Percentiles rank a stretch among this genome's conserved stretches.
Evolutionary conservation across 2,888 invertebrate genomes (phyloP).

Genomic region (Cremastobaeus sp.): DNA sequence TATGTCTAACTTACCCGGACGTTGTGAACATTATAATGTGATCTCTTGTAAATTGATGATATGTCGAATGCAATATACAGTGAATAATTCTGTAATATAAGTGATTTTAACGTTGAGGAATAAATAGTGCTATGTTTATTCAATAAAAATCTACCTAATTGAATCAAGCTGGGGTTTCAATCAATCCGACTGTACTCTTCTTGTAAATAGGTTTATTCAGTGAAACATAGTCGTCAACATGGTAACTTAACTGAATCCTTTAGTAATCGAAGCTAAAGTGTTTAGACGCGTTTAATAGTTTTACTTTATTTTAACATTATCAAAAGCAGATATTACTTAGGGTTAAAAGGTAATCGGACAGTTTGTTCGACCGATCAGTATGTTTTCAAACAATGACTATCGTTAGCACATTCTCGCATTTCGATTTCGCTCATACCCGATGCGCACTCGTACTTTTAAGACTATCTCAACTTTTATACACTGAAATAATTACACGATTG

Average conservation of each 20-base stretch:
- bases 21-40: constrained; percentile 42
- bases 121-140: constrained; percentile 37
- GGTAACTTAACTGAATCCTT: constrained; percentile 23
- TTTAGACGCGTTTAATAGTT: constrained; percentile 36
- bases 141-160: constrained; percentile 44
- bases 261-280: constrained; percentile 22
- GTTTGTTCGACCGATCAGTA: too few relatives aligned
- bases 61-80: constrained; percentile 53
- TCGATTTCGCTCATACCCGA: constrained; percentile 6
- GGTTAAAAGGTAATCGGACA: constrained; percentile 2
- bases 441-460: constrained; percentile 17
- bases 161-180: constrained; percentile 3
- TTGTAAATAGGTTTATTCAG: constrained; percentile 47
- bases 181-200: too few relatives aligned
- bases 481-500: constrained; percentile 57
- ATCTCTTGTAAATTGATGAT: constrained; percentile 52
- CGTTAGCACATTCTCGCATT: constrained; percentile 27
- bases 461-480: constrained; percentile 54
- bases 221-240: constrained; percentile 20
- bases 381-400: constrained; percentile 17
- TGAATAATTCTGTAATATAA: constrained; percentile 50
- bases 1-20: too few relatives aligned
- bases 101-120: constrained; percentile 41
- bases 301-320: constrained; percentile 29
- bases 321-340: constrained; percentile 45